Evolutionary conservation across 2,888 invertebrate genomes (phyloP), one percentile per base, ranked within the genome.

Genomic region (Venusia cambrica): DNA sequence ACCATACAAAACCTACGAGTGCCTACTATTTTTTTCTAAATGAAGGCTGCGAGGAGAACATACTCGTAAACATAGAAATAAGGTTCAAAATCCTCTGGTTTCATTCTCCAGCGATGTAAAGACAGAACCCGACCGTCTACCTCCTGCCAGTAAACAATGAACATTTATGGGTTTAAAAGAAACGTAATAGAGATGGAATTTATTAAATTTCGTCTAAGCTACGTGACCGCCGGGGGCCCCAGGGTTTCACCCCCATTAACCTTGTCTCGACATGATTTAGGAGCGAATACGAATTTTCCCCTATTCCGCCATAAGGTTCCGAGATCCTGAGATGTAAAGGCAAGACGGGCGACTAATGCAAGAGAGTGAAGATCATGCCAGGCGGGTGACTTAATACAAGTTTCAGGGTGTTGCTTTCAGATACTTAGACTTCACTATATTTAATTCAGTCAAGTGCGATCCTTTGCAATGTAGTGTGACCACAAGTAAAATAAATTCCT

Each of bases 251-350:
- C 74, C 76, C 83, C 81, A 84, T 84, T 84, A 83, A 83, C 80
- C 80, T 79, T 80, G 81, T 78, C 79, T 70, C 62, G 69, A 69
- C 63, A 80, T 84, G 81, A 81, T 84, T 84, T 84, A 84, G 69
- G 67, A 62, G 62, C 57, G 66, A 80, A 79, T 76, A 73, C 75
- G 70, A 71, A 74, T 75, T 76, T 72, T 59, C 69, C 64, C 61
- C 62, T 68, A 67, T 72, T 71, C 64, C 35, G 19, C 19, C 31
- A 17, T 35, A 35, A 40, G 35, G 39, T 21, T 25, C 8, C 5
- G 35, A n/a, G n/a, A n/a, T n/a, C n/a, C n/a, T n/a, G n/a, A n/a
- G n/a, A n/a, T n/a, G n/a, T n/a, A n/a, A n/a, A n/a, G n/a, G n/a
- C n/a, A n/a, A 17, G 14, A 22, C 18, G 6, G n/a, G 18, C 3